Conservation (phyloP, 2,888 invertebrate species). For the Eupithecia abbreviata region DNA sequence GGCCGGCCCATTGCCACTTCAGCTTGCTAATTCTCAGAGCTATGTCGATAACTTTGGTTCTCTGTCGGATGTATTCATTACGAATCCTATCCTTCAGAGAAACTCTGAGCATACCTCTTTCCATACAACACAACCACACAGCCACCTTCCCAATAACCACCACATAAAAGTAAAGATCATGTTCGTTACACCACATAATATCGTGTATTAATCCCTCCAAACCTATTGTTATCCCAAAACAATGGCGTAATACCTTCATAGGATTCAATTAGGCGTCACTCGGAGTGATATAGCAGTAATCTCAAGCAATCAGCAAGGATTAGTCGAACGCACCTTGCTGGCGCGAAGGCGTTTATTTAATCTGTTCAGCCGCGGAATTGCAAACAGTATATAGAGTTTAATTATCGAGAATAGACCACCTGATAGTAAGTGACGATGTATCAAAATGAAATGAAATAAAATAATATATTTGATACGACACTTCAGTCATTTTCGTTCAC, state of each 20-base stretch:
- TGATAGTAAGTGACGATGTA: background rate
- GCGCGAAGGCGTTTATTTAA: slow-evolving; percentile 34
- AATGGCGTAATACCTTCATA: slow-evolving; percentile 11
- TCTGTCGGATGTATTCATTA: no score
- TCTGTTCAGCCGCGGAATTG: slow-evolving; percentile 18
- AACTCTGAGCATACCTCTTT: no score
- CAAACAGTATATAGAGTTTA: slow-evolving; percentile 8
- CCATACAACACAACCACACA: background rate
- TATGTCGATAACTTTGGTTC: no score
- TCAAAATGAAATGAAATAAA: no score
- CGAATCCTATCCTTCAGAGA: no score
- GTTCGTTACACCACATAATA: background rate
- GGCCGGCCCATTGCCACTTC: no score
- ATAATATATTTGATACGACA: no score
- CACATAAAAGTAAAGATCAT: background rate
- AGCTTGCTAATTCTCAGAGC: no score
- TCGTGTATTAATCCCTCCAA: background rate
- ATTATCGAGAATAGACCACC: background rate
- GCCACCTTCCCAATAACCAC: background rate
- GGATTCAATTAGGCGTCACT: slow-evolving; percentile 32
- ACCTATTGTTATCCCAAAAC: slow-evolving; percentile 5
- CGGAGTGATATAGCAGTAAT: slow-evolving; percentile 49
- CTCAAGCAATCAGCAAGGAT: slow-evolving; percentile 53
- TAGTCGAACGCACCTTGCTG: slow-evolving; percentile 53
- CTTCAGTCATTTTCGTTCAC: no score